Percentiles rank a stretch among this genome's conserved stretches.
Evolutionary conservation across 1,140 invertebrate species (phyloP).

Genomic region (Calycopis cecrops): DNA sequence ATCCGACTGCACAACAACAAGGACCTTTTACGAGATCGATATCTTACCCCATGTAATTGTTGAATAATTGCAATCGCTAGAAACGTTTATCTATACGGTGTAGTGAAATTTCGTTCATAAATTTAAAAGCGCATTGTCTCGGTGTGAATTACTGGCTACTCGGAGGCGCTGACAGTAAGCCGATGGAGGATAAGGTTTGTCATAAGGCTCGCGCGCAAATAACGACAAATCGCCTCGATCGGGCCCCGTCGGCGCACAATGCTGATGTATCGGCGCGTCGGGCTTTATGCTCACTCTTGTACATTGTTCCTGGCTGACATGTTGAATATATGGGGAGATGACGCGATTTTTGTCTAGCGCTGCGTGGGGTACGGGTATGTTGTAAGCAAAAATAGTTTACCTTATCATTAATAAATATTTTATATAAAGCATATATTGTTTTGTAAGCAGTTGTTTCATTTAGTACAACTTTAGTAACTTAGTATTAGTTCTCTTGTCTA

Average conservation of each 20-base stretch:
- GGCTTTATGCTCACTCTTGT: conserved; percentile 66
- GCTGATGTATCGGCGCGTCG: conserved; percentile 51
- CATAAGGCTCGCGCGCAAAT: conserved; percentile 60
- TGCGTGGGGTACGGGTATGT: conserved; percentile 48
- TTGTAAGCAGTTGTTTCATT: too few relatives aligned
- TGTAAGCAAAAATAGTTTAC: too few relatives aligned
- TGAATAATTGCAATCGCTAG: conserved; percentile 1
- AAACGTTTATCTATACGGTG: conserved; percentile 4
- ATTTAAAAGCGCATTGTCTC: conserved; percentile 66
- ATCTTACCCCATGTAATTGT: conserved; percentile 17
- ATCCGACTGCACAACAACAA: too few relatives aligned
- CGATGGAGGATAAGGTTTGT: conserved; percentile 64
- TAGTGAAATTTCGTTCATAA: conserved; percentile 28
- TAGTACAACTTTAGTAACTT: too few relatives aligned
- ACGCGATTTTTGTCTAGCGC: conserved; percentile 64
- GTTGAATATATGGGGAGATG: conserved; percentile 52
- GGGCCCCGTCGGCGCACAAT: conserved; percentile 42
- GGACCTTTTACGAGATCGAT: too few relatives aligned
- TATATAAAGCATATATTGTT: too few relatives aligned
- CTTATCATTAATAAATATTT: too few relatives aligned
- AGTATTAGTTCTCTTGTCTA: too few relatives aligned
- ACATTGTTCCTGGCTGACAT: conserved; percentile 50
- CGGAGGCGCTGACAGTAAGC: conserved; percentile 50
- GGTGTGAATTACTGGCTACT: conserved; percentile 62
- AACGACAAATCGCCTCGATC: conserved; percentile 63